Base-by-base conservation (phyloP, 1,140 invertebrate species). In the Drosophila littoralis region DNA sequence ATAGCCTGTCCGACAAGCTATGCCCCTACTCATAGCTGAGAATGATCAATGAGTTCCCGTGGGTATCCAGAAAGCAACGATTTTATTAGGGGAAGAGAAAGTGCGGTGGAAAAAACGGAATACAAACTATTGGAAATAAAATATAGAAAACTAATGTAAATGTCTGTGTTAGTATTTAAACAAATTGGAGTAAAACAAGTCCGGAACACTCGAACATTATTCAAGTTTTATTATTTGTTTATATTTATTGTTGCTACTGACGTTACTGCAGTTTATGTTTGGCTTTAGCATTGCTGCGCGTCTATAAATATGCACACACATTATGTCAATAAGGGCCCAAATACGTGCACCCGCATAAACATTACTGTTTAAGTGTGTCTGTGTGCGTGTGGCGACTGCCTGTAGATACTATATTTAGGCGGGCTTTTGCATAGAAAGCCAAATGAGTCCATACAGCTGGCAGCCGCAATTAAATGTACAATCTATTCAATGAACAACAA, bases 291-390 rank as follows among this genome's bases (percentile, higher is more conserved):
- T 40, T n/a, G 46, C 42, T 54, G 48, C 50, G 13, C 43, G 58
- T 54, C 69, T 42, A 69, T 71, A 75, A 81, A 79, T 55, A 68
- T 77, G 63, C 59, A 67, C 15, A 54, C 36, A 55, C 55, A 69
- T 72, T 63, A 51, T 84, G 81, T 84, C 73, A 79, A 84, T 64
- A 84, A 63, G 69, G 58, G 77, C 48, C 4, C 58, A 80, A 77
- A 73, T 68, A 68, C 75, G 69, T 72, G 78, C 75, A 43, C 75
- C 65, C 63, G 51, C 80, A 63, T 51, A 12, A 36, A 55, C 60
- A 79, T 73, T 55, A 81, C 54, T 54, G 48, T 54, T 76, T 38
- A 12, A 12, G n/a, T 57, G 15, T 54, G 43, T 71, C 60, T 69
- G 45, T 40, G n/a, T 71, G 35, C 28, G 33, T 51, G 38, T 48